Percentiles rank a stretch among this genome's conserved stretches.
Conservation (phyloP, 2,888 invertebrate genomes). For the Orgyia antiqua region DNA sequence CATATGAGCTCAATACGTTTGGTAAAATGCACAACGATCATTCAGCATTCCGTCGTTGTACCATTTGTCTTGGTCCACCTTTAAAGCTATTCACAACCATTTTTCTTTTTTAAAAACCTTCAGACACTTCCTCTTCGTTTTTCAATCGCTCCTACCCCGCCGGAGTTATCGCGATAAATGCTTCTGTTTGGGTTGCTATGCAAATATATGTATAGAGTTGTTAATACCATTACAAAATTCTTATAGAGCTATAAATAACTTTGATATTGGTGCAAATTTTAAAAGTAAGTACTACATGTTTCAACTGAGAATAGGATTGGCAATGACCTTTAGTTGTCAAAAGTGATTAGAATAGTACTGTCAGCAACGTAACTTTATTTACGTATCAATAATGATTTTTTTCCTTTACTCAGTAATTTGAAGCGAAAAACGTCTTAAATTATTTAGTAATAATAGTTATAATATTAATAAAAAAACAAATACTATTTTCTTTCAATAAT, state of each 20-base stretch:
- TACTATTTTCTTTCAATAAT: too few relatives aligned
- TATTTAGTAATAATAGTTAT: too few relatives aligned
- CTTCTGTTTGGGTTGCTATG: constrained; percentile 52
- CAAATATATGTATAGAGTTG: constrained; percentile 35
- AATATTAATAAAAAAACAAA: too few relatives aligned
- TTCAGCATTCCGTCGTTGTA: constrained; percentile 41
- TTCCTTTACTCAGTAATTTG: too few relatives aligned
- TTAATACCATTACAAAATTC: constrained; percentile 11
- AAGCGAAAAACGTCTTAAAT: too few relatives aligned
- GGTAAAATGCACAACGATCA: constrained; percentile 41
- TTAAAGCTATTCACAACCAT: constrained; percentile 75
- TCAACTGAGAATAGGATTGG: too few relatives aligned
- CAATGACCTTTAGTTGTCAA: too few relatives aligned
- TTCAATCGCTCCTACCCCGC: constrained; percentile 65
- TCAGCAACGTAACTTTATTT: too few relatives aligned
- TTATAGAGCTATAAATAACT: background rate
- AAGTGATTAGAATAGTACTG: too few relatives aligned
- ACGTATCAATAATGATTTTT: too few relatives aligned
- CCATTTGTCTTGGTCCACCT: constrained; percentile 73
- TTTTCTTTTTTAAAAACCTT: constrained; percentile 76
- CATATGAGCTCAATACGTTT: constrained; percentile 1
- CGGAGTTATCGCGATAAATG: constrained; percentile 71
- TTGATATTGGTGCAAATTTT: too few relatives aligned
- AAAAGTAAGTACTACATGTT: too few relatives aligned
- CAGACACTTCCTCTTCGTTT: constrained; percentile 74